These are phyloP conservation scores for Druon quercuslanigerum DNA, from an alignment of 1,140 invertebrate genomes.

Conservation along the genomic window DNA sequence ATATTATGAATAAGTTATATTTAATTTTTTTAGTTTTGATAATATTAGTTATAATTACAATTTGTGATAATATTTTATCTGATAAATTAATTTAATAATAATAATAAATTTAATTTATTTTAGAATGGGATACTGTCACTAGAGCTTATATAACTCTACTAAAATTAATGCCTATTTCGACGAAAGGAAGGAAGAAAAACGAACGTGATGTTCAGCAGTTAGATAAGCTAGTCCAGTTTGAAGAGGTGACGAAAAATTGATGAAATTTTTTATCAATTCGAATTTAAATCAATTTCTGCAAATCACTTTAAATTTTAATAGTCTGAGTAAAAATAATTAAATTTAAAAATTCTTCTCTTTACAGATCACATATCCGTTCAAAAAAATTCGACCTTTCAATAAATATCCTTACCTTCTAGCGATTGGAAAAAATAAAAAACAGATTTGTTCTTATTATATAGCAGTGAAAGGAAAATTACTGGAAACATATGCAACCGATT, in stretches of 20 bases:
- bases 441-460: slow-evolving; percentile 35
- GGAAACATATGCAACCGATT: slow-evolving; percentile 34
- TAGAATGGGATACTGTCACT: slow-evolving; percentile 39
- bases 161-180: slow-evolving; percentile 38
- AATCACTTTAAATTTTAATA: too few relatives aligned
- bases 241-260: slow-evolving; percentile 31
- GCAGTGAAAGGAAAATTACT: slow-evolving; percentile 27
- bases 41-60: too few relatives aligned
- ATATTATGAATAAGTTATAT: too few relatives aligned
- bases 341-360: background rate
- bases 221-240: slow-evolving; percentile 35
- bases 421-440: slow-evolving; percentile 33
- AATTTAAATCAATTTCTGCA: too few relatives aligned
- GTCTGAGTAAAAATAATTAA: background rate
- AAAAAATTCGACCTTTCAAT: background rate
- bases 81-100: too few relatives aligned
- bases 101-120: slow-evolving; percentile 1
- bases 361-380: background rate
- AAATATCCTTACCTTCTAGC: slow-evolving; percentile 35
- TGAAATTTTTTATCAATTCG: too few relatives aligned
- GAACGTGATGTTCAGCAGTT: slow-evolving; percentile 11
- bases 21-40: too few relatives aligned
- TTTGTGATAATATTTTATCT: too few relatives aligned
- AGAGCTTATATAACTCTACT: slow-evolving; percentile 38
- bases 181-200: slow-evolving; percentile 35